These are phyloP conservation scores for Sitobion miscanthi DNA, from an alignment of 1,140 invertebrate species.

Conservation along the genomic window DNA sequence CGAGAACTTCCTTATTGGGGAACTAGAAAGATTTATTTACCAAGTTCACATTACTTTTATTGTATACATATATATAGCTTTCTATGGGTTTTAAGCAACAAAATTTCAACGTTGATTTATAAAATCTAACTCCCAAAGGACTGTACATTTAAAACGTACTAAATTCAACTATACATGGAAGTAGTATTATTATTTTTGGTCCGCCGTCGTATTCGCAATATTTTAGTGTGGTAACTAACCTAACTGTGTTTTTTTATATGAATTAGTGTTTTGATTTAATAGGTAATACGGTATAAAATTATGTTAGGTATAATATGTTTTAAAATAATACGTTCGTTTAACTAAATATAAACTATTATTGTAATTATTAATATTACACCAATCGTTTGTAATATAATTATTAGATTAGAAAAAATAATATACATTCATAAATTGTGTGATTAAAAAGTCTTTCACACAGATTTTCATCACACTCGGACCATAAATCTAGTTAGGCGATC, in stretches of 20 bases:
- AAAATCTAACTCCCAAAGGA: slow-evolving; percentile 34
- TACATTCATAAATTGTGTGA: no score
- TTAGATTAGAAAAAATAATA: no score
- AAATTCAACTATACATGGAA: neutral
- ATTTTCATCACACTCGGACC: neutral
- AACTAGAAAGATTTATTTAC: slow-evolving; percentile 44
- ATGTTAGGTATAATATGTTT: neutral
- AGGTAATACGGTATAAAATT: neutral
- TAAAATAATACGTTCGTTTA: neutral
- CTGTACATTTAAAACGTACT: slow-evolving; percentile 33
- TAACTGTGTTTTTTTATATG: neutral
- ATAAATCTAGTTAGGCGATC: neutral
- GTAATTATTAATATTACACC: no score
- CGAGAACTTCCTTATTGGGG: slow-evolving; percentile 24
- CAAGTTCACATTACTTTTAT: slow-evolving; percentile 19
- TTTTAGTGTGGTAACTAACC: neutral
- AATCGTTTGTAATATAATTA: no score
- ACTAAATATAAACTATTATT: neutral
- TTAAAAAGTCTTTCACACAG: no score
- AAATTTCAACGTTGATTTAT: slow-evolving; percentile 32
- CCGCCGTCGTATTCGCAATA: neutral
- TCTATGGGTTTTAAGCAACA: slow-evolving; percentile 11
- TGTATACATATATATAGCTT: neutral
- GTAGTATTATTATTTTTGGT: neutral
- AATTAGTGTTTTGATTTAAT: neutral